phyloP scores from a whole-genome alignment of 2,113 vertebrate species.

The Vireo altiloquus region DNA sequence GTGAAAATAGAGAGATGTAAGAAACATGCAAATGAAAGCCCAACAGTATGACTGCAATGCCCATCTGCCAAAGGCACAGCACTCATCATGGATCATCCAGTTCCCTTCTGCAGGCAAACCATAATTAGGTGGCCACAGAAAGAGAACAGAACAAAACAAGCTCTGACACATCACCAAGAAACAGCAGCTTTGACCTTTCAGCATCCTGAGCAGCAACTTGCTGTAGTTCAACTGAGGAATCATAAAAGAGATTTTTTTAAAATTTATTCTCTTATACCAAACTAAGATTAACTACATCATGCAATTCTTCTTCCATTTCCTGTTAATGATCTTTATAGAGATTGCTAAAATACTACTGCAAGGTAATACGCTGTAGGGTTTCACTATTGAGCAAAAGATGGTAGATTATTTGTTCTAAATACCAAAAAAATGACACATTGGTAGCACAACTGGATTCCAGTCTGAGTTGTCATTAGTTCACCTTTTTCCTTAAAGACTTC shows the following conservation, averaged over 20 bases:
- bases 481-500: not conserved
- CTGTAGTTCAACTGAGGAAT: not conserved
- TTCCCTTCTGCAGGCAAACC: not conserved
- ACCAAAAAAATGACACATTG: not conserved
- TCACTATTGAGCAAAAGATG: not conserved
- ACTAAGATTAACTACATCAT: not conserved
- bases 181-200: slow-evolving; percentile 6
- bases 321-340: not conserved
- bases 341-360: not conserved
- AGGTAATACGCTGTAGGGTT: not conserved
- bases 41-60: not conserved
- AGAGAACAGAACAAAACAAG: slow-evolving; percentile 12
- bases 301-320: not conserved
- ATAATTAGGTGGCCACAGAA: not conserved
- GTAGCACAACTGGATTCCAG: not conserved
- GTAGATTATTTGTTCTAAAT: not conserved
- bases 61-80: not conserved
- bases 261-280: not conserved
- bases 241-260: not conserved
- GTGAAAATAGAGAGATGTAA: not conserved
- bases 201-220: not conserved
- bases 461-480: not conserved
- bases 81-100: not conserved
- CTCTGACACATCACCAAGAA: not conserved
- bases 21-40: not conserved